These are phyloP conservation scores for Macrochelys suwanniensis DNA, from an alignment of 2,797 vertebrate genomes.

Conservation along the genomic window DNA sequence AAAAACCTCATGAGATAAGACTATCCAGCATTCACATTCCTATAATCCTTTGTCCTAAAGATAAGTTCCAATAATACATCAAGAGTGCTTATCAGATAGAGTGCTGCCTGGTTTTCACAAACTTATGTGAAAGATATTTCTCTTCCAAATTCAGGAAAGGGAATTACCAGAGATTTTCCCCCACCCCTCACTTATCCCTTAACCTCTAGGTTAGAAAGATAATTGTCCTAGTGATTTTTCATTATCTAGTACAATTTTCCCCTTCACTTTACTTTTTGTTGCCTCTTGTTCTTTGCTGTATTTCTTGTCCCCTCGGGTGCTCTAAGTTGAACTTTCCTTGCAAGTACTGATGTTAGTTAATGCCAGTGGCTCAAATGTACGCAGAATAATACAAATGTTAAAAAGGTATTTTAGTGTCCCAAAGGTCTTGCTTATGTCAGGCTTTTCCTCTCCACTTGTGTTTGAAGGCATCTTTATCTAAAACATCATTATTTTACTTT, in stretches of 20 bases:
- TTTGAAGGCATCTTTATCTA: background rate
- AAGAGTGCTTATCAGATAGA: background rate
- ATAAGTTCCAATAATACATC: background rate
- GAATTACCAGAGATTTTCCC: background rate
- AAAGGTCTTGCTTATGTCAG: background rate
- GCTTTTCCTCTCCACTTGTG: background rate
- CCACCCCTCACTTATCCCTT: background rate
- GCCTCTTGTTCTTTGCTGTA: background rate
- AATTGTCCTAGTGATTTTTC: background rate
- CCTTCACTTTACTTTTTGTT: conserved; percentile 19
- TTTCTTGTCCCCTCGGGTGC: background rate
- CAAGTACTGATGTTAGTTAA: background rate
- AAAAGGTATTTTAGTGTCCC: background rate
- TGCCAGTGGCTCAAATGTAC: background rate
- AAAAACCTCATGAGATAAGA: background rate
- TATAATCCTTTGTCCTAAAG: background rate
- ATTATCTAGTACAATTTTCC: background rate
- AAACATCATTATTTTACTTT: background rate
- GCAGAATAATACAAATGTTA: background rate
- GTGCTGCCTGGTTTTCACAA: background rate
- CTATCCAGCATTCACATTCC: background rate
- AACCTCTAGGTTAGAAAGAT: conserved; percentile 4
- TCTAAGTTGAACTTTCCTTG: conserved; percentile 1
- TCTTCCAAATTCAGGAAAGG: background rate
- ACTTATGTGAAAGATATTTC: background rate